A percentile compares a stretch with the other conserved stretches of the same genome.
Conservation (phyloP, 2,888 invertebrate species). For the Cactoblastis cactorum region DNA sequence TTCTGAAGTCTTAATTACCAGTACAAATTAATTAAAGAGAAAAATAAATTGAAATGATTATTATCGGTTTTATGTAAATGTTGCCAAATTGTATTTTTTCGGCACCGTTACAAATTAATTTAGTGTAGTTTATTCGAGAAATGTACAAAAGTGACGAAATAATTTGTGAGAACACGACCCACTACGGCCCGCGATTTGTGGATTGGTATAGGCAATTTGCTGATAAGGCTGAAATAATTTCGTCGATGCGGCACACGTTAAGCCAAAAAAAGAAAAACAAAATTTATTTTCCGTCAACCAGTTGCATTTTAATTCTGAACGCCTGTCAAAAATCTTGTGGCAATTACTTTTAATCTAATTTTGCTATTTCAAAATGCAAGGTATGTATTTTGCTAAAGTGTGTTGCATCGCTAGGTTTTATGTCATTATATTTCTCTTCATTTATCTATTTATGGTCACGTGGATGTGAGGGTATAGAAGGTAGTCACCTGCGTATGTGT, state of each 20-base stretch:
- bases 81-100: constrained; percentile 75
- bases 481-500: constrained; percentile 49
- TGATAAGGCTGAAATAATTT: constrained; percentile 6
- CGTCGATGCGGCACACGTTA: not conserved
- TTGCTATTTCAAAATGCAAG: not conserved
- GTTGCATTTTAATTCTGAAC: not conserved
- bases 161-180: constrained; percentile 30
- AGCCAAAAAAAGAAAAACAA: not conserved
- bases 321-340: not conserved
- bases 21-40: constrained; percentile 72
- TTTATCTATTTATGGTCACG: constrained; percentile 32
- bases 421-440: constrained; percentile 15
- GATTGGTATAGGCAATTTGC: constrained; percentile 15
- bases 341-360: not conserved
- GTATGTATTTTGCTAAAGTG: not conserved
- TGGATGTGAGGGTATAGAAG: constrained; percentile 47
- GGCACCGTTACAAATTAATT: constrained; percentile 61
- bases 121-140: constrained; percentile 61
- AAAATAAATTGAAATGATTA: constrained; percentile 39
- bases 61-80: constrained; percentile 66
- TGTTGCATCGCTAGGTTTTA: not conserved
- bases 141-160: constrained; percentile 55
- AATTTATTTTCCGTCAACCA: not conserved
- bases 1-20: constrained; percentile 73
- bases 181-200: constrained; percentile 43